Evolutionary conservation across 2,888 invertebrate genomes (phyloP).

Genomic region (Xiphydria camelus): DNA sequence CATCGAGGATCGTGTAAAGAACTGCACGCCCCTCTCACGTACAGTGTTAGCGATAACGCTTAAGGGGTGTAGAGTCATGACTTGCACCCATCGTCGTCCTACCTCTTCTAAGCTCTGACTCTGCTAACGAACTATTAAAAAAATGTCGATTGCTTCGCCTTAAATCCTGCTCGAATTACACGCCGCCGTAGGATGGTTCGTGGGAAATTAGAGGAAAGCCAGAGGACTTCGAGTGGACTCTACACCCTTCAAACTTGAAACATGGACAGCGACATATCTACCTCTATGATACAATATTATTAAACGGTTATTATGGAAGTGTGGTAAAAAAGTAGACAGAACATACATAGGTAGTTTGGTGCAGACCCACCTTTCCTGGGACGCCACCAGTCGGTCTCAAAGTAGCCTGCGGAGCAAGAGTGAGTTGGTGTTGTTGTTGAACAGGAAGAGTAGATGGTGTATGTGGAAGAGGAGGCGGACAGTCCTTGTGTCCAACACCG

Average conservation of each 20-base stretch:
- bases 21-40: too few relatives aligned
- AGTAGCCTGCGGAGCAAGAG: slow-evolving; percentile 86
- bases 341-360: slow-evolving; percentile 59
- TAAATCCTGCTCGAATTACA: too few relatives aligned
- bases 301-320: slow-evolving; percentile 31
- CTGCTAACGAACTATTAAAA: too few relatives aligned
- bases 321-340: slow-evolving; percentile 55
- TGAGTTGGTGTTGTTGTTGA: slow-evolving; percentile 58
- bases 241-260: slow-evolving; percentile 23
- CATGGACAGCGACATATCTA: slow-evolving; percentile 29
- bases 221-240: too few relatives aligned
- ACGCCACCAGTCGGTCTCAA: slow-evolving; percentile 95
- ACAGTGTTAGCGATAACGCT: slow-evolving; percentile 17
- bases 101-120: too few relatives aligned
- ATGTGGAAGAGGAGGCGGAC: slow-evolving; percentile 74
- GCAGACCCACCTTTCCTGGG: slow-evolving; percentile 88
- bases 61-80: slow-evolving; percentile 21
- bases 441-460: slow-evolving; percentile 57
- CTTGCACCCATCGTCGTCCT: too few relatives aligned
- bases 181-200: too few relatives aligned
- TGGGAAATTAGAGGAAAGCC: too few relatives aligned
- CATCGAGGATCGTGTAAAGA: too few relatives aligned
- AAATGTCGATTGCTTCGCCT: too few relatives aligned
- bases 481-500: slow-evolving; percentile 63
- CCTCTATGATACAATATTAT: slow-evolving; percentile 27